phyloP scores from a whole-genome alignment of 1,140 invertebrate species.

The Heliconius eleuchia region DNA sequence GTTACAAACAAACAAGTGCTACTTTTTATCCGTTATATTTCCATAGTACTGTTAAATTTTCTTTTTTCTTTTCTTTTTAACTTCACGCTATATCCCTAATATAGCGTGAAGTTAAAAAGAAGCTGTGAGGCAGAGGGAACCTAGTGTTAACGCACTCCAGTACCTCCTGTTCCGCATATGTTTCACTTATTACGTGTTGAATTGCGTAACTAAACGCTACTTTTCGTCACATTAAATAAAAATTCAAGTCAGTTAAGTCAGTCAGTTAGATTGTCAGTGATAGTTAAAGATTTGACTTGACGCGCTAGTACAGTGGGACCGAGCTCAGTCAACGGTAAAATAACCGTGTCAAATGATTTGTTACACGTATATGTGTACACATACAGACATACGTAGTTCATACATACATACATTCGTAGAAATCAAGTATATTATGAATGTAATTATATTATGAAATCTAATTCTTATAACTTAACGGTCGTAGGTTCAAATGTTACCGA shows the following conservation, averaged over 20 bases:
- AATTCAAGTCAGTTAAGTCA: not conserved
- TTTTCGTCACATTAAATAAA: not conserved
- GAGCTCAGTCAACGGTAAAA: conserved; percentile 21
- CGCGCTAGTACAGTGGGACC: conserved; percentile 5
- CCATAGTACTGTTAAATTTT: not conserved
- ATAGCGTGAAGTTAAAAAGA: too few relatives aligned
- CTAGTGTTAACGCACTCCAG: not conserved
- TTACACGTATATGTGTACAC: not conserved
- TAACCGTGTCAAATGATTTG: conserved; percentile 23
- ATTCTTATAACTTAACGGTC: too few relatives aligned
- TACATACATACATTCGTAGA: not conserved
- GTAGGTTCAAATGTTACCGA: too few relatives aligned
- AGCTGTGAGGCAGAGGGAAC: not conserved
- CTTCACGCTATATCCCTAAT: not conserved
- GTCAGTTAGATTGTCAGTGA: not conserved
- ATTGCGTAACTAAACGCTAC: not conserved
- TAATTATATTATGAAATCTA: not conserved
- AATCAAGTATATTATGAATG: not conserved
- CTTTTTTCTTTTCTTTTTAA: not conserved
- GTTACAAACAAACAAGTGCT: not conserved
- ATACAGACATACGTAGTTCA: not conserved
- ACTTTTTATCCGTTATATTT: not conserved
- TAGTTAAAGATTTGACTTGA: not conserved
- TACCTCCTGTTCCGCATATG: too few relatives aligned
- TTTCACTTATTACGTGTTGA: too few relatives aligned